Evolutionary conservation across 37 sponge, comb jelly and placozoan species (phyloP).

Genomic region (Agelas oroides): DNA sequence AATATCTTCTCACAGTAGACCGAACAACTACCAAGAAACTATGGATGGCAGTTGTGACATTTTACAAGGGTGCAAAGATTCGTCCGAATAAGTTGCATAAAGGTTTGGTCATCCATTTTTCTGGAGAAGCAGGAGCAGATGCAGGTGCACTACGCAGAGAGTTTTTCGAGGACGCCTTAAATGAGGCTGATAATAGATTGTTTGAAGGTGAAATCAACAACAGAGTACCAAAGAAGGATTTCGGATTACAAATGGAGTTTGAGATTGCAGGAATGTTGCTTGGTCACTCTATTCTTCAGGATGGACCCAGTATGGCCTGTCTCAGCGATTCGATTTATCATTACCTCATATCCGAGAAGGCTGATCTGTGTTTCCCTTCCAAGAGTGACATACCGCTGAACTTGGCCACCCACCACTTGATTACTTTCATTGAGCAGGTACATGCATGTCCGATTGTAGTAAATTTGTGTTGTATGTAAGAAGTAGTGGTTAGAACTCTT

Average conservation of each 20-base stretch:
- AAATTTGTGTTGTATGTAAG: too few species aligned
- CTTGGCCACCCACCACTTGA: slow-evolving; percentile 12
- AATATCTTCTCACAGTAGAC: background rate
- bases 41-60: slow-evolving; percentile 23
- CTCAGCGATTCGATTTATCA: slow-evolving; percentile 28
- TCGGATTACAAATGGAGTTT: slow-evolving; percentile 15
- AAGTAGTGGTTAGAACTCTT: too few species aligned
- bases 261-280: slow-evolving; percentile 55
- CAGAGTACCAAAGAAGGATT: slow-evolving; percentile 44
- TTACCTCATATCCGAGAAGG: slow-evolving; percentile 3
- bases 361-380: slow-evolving; percentile 10
- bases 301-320: slow-evolving; percentile 36
- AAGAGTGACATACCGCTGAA: slow-evolving; percentile 49
- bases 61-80: slow-evolving; percentile 42
- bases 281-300: slow-evolving; percentile 59
- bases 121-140: slow-evolving; percentile 50
- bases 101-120: slow-evolving; percentile 24
- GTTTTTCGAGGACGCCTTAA: slow-evolving; percentile 50
- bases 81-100: slow-evolving; percentile 25
- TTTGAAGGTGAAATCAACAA: slow-evolving; percentile 53
- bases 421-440: slow-evolving; percentile 53
- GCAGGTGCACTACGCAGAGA: slow-evolving; percentile 52
- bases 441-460: too few species aligned
- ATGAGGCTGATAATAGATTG: slow-evolving; percentile 14
- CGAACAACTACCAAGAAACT: slow-evolving; percentile 12